Base-by-base conservation (phyloP, 2,797 vertebrate genomes). In the Acridotheres tristis region DNA sequence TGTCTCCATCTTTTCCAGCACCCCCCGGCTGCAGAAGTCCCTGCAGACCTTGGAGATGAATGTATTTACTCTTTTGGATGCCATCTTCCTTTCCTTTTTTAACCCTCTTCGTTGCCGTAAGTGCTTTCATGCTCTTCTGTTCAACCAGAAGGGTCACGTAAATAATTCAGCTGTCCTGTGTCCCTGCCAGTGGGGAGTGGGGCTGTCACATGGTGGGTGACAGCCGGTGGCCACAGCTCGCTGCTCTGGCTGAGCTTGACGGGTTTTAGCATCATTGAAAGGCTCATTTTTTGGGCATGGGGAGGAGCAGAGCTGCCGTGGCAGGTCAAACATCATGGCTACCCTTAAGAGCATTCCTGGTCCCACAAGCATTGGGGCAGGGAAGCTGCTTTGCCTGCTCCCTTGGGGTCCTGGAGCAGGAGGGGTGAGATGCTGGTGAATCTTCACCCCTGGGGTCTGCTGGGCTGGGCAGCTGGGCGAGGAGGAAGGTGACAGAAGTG, bases 371-470 rank as follows among this genome's bases (percentile, higher is more conserved):
- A 1, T 20, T 38, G 27, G 22, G 11, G 34, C 36, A 15, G 27
- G 42, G 50, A 29, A 36, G 53, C 23, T 55, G 45, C 80, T 69
- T 11, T 3, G 1, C 11, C 36, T 27, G 36, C 36, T 58, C n/a
- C 55, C 8, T 10, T 0, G 0, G n/a, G 54, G 19, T 42, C 18
- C 8, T 73, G 81, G 47, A 15, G 61, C 0, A 0, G 58, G 50
- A 78, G 5, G 18, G 22, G 17, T 30, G 69, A 59, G 53, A 11
- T 22, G 5, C 0, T 0, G 0, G 10, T 25, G 38, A 20, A 15
- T 36, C 29, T 20, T 65, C 34, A 4, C 53, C 55, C 30, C 48
- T 32, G 53, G 20, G 36, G 6, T 48, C 38, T 77, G 51, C 73
- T 3, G 7, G 32, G 25, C 19, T 0, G 4, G 45, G 32, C 20